phyloP scores from a whole-genome alignment of 2,888 invertebrate genomes.

The Meandrusa payeni region DNA sequence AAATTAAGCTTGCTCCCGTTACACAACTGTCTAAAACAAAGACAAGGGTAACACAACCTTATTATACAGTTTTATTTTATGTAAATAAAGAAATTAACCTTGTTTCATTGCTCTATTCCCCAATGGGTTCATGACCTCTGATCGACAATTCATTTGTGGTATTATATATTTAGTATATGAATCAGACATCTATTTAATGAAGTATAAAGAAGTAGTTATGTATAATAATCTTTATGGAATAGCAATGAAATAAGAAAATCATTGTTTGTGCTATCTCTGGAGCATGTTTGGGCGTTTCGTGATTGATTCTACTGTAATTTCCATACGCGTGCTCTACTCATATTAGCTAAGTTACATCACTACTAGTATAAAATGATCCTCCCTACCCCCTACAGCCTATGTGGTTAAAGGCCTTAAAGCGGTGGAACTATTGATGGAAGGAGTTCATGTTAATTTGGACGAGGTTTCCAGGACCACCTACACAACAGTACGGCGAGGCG shows the following conservation, averaged over 20 bases:
- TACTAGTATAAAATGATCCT: slow-evolving; percentile 46
- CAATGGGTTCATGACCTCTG: too few species aligned
- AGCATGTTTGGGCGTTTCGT: slow-evolving; percentile 68
- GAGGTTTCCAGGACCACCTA: slow-evolving; percentile 58
- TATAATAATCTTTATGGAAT: slow-evolving; percentile 53
- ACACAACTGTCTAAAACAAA: too few species aligned
- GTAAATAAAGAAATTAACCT: too few species aligned
- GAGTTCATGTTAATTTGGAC: slow-evolving; percentile 51
- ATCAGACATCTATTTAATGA: too few species aligned
- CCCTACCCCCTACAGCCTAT: slow-evolving; percentile 28
- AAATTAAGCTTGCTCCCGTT: too few species aligned
- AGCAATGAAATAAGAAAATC: slow-evolving; percentile 58
- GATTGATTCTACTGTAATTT: slow-evolving; percentile 79
- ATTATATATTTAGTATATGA: too few species aligned
- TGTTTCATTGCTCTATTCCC: too few species aligned
- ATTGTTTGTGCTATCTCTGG: slow-evolving; percentile 66
- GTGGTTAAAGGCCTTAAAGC: slow-evolving; percentile 29
- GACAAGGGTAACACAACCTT: too few species aligned
- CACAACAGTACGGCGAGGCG: slow-evolving; percentile 66
- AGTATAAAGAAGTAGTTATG: slow-evolving; percentile 25
- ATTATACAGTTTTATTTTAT: too few species aligned
- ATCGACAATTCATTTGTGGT: too few species aligned
- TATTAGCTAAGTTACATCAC: slow-evolving; percentile 71
- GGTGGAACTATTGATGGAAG: slow-evolving; percentile 40
- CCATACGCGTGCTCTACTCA: slow-evolving; percentile 76